These are phyloP conservation scores for Zele albiditarsus DNA, from an alignment of 2,888 invertebrate genomes.

Conservation along the genomic window DNA sequence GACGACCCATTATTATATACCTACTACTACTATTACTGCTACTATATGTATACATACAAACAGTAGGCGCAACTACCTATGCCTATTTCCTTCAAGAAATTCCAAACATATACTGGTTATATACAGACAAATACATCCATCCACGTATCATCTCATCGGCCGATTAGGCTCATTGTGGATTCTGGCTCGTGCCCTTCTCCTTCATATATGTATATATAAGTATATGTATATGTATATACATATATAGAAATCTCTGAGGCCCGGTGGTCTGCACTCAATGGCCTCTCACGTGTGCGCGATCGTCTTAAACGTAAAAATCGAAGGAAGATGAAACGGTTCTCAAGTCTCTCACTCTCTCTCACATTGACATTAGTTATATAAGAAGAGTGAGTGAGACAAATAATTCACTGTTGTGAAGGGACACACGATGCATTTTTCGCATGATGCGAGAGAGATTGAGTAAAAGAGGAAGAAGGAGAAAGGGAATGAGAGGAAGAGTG, in stretches of 20 bases:
- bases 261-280: conserved; percentile 59
- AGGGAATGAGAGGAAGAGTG: conserved; percentile 26
- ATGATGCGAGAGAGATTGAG: conserved; percentile 19
- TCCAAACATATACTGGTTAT: neutral
- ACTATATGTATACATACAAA: conserved; percentile 1
- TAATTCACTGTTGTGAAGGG: conserved; percentile 24
- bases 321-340: conserved; percentile 22
- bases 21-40: neutral
- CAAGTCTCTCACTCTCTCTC: neutral
- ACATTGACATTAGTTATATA: neutral
- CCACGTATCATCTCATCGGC: conserved; percentile 56
- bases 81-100: conserved; percentile 31
- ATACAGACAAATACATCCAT: neutral
- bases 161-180: conserved; percentile 69
- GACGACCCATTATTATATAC: conserved; percentile 22
- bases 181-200: conserved; percentile 38
- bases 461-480: neutral
- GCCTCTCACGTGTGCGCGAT: conserved; percentile 34
- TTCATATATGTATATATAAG: conserved; percentile 18
- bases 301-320: conserved; percentile 34
- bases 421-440: conserved; percentile 27
- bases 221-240: conserved; percentile 17
- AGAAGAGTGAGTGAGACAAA: conserved; percentile 7
- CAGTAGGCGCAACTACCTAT: neutral
- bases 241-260: conserved; percentile 33